Evolutionary conservation across 1,140 invertebrate genomes (phyloP), one percentile per base, ranked within the genome.

Genomic region (Lasioglossum baleicum): DNA sequence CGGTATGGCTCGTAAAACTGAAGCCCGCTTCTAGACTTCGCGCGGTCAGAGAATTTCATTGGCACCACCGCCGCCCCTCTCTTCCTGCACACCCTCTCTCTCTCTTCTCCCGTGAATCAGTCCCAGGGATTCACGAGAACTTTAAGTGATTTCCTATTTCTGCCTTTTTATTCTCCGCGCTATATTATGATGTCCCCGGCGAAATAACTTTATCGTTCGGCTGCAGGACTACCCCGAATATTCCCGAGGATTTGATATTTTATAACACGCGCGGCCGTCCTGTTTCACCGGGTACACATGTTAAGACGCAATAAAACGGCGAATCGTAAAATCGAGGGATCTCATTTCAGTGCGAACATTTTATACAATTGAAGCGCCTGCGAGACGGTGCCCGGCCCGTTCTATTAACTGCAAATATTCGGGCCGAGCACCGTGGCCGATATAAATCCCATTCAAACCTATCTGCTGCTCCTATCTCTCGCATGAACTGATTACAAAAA

Each of bases 1-100:
- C 82, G 63, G 78, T 81, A 80, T 82, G 35, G 75, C 73, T 87
- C 87, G 81, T 88, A 87, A 87, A 88, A 84, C 71, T 48, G 58
- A 53, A 22, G 48, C 71, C 77, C 64, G 35, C 53, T 66, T 63
- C 60, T 35, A 61, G 80, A 81, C 51, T 64, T 81, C 58, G 75
- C 67, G 80, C 35, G 75, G 61, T 75, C 83, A 74, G 63, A 73
- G 64, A 75, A 86, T 86, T 83, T 86, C 85, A 87, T 87, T 75
- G 81, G 67, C 78, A 79, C 81, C 48, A 74, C 48, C 58, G 51
- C 7, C 56, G 0, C 56, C 56, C 5, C 53, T 7, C 17, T 7
- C 17, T 7, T 20, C 20, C 20, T n/a, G 4, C 48, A 35, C 31
- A 48, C 68, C 53, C 31, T 56, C 8, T 70, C 17, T 4, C 51